These are phyloP conservation scores for Leptonema lineaticorne DNA, from an alignment of 1,140 invertebrate species.

Conservation along the genomic window DNA sequence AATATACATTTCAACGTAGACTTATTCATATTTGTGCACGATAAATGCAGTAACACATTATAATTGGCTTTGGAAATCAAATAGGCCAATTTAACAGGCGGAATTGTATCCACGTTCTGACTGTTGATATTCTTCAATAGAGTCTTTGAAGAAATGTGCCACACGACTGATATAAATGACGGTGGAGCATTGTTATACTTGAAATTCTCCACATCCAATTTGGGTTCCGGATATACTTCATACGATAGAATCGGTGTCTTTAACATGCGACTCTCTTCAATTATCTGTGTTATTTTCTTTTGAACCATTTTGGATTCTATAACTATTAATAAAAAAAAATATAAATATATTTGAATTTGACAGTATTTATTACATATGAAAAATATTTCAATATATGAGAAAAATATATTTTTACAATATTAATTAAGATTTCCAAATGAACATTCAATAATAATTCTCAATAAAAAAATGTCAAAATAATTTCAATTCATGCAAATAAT, in stretches of 20 bases:
- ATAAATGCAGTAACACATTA: constrained; percentile 24
- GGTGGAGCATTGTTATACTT: not conserved
- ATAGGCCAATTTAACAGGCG: not conserved
- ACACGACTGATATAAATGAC: constrained; percentile 22
- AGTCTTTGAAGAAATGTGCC: constrained; percentile 1
- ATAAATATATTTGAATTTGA: too few relatives aligned
- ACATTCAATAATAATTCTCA: too few relatives aligned
- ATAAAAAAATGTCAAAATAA: too few relatives aligned
- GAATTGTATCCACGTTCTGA: constrained; percentile 2
- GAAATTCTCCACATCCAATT: not conserved
- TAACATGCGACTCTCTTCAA: not conserved
- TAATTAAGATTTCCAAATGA: too few relatives aligned
- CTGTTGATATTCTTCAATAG: not conserved
- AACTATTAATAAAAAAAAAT: too few relatives aligned
- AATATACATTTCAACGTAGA: constrained; percentile 41
- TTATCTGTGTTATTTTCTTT: constrained; percentile 19
- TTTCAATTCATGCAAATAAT: too few relatives aligned
- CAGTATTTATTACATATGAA: too few relatives aligned
- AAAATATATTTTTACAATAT: too few relatives aligned
- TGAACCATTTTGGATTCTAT: constrained; percentile 21
- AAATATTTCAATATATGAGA: too few relatives aligned
- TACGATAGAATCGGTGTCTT: constrained; percentile 3
- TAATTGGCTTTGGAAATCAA: not conserved
- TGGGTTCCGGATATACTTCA: constrained; percentile 14
- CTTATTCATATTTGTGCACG: constrained; percentile 9